These are phyloP conservation scores for Delphinapterus leucas DNA, from an alignment of 2,113 vertebrate genomes.

Conservation along the genomic window DNA sequence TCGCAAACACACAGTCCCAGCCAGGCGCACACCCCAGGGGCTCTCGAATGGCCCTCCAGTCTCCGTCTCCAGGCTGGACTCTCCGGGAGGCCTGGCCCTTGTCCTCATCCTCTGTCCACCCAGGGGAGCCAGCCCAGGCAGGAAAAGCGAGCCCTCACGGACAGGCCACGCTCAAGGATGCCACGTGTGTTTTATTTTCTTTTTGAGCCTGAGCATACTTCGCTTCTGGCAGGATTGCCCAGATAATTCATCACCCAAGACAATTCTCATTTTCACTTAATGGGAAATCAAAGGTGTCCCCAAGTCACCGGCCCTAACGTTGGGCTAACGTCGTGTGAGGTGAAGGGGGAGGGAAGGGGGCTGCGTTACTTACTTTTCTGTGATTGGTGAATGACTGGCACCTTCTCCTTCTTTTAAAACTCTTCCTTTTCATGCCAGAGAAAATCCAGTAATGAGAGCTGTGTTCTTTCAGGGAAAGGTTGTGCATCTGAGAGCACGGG, in stretches of 20 bases:
- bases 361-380: fast-evolving
- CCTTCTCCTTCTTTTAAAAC: background rate
- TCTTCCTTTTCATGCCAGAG: background rate
- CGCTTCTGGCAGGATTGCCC: background rate
- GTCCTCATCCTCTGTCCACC: background rate
- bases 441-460: fast-evolving
- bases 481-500: background rate
- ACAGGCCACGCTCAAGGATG: fast-evolving
- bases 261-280: background rate
- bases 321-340: background rate
- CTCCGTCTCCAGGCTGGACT: background rate
- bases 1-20: fast-evolving
- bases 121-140: fast-evolving
- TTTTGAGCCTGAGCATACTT: background rate
- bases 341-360: background rate
- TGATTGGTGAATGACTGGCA: fast-evolving
- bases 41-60: fast-evolving
- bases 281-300: background rate
- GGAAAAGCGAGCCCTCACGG: fast-evolving
- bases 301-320: background rate
- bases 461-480: background rate
- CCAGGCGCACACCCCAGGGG: fast-evolving
- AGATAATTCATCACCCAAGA: background rate
- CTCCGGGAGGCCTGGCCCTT: background rate
- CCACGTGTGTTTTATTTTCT: background rate